Conservation (phyloP, 92 coral and sea anemone genomes). For the Zoanthus sansibaricus region DNA sequence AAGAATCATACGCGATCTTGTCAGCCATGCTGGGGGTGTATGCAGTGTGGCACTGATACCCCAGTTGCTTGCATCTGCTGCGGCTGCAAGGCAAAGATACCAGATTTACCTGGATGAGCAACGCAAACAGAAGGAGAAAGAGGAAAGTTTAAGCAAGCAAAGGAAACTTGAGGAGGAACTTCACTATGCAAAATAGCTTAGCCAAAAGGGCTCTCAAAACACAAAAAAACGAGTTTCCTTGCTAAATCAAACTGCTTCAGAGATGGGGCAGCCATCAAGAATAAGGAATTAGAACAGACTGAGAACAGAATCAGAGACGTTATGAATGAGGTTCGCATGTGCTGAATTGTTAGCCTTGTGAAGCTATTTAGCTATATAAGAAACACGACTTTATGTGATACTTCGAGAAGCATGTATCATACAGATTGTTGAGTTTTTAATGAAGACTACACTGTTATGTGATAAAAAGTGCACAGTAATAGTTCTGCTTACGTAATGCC, state of each 20-base stretch:
- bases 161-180: constrained; percentile 8
- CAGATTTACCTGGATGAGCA: constrained; percentile 15
- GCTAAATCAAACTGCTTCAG: constrained; percentile 43
- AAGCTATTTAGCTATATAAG: too few species aligned
- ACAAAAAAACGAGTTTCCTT: constrained; percentile 36
- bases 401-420: too few species aligned
- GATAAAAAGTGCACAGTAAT: too few species aligned
- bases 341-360: too few species aligned
- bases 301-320: constrained; percentile 32
- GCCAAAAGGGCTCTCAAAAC: constrained; percentile 46
- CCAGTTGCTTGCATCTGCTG: constrained; percentile 36
- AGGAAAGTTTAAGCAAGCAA: constrained; percentile 39
- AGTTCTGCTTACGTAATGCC: too few species aligned
- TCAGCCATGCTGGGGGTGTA: constrained; percentile 38
- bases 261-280: constrained; percentile 33
- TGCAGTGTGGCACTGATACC: constrained; percentile 30
- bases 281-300: constrained; percentile 28
- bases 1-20: constrained; percentile 43
- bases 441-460: too few species aligned
- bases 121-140: neutral
- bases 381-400: too few species aligned
- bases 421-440: too few species aligned
- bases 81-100: constrained; percentile 28
- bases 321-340: too few species aligned
- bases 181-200: constrained; percentile 20